Evolutionary conservation across 2,888 invertebrate species (phyloP).

Genomic region (Leptothorax acervorum): DNA sequence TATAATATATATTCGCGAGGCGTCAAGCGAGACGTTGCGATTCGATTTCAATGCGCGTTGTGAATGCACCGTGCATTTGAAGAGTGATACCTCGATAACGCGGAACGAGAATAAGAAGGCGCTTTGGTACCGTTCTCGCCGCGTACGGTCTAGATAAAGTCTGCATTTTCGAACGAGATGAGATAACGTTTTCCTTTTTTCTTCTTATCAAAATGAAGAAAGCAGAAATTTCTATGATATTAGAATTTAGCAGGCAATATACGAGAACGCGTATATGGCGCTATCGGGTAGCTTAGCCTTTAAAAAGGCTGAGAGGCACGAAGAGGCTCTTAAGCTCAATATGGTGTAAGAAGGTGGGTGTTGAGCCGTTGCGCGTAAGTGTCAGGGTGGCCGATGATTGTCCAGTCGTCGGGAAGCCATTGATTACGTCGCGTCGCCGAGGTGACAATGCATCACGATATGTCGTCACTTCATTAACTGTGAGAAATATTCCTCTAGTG

Average conservation of each 20-base stretch:
- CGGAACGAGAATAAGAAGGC: constrained; percentile 27
- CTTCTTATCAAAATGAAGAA: background rate
- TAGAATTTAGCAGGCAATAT: constrained; percentile 25
- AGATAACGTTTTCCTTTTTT: background rate
- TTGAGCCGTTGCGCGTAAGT: constrained; percentile 26
- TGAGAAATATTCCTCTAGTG: background rate
- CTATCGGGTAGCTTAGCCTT: constrained; percentile 39
- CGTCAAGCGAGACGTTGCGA: constrained; percentile 7
- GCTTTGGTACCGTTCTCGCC: background rate
- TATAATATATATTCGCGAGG: constrained; percentile 27
- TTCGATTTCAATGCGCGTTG: constrained; percentile 43
- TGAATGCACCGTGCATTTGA: constrained; percentile 19
- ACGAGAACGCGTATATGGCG: constrained; percentile 8
- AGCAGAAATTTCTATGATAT: background rate
- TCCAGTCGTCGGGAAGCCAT: constrained; percentile 20
- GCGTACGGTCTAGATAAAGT: background rate
- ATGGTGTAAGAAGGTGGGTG: constrained; percentile 29
- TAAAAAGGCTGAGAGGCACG: constrained; percentile 38
- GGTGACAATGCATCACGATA: constrained; percentile 20
- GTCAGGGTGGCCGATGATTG: constrained; percentile 14
- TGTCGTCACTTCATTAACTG: constrained; percentile 12
- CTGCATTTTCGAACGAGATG: background rate
- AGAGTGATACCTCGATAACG: constrained; percentile 9
- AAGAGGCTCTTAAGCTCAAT: constrained; percentile 47
- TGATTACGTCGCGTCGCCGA: constrained; percentile 2